Conservation (phyloP, 2,888 invertebrate genomes). For the Pandemis cinnamomeana region DNA sequence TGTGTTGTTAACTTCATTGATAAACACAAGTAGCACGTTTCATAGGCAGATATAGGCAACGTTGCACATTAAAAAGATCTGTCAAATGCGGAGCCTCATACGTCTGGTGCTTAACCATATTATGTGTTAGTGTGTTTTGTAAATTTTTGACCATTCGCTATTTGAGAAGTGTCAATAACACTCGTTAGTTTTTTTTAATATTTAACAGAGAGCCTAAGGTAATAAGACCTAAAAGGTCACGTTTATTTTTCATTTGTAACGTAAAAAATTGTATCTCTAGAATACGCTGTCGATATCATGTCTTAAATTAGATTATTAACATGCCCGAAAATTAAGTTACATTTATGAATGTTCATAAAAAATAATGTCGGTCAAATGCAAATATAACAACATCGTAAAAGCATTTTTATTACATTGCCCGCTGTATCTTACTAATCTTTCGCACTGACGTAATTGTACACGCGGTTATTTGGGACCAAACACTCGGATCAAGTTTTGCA, state of each 20-base stretch:
- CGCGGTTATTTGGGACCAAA: slow-evolving; percentile 29
- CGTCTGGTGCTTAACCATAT: no score
- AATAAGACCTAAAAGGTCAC: no score
- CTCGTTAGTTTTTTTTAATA: no score
- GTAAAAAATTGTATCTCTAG: neutral
- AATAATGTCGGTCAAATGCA: slow-evolving; percentile 30
- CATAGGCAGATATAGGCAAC: neutral
- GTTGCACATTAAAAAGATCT: no score
- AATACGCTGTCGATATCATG: neutral
- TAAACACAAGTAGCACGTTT: neutral
- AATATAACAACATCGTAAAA: slow-evolving; percentile 34
- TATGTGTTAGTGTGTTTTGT: no score
- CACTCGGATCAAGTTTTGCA: slow-evolving; percentile 26
- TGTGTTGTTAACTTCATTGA: neutral
- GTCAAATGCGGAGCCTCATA: no score
- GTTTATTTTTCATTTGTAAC: neutral
- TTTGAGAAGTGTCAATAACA: no score
- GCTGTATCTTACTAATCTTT: slow-evolving; percentile 32
- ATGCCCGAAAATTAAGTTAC: slow-evolving; percentile 30
- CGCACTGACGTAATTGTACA: slow-evolving; percentile 31
- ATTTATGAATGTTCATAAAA: slow-evolving; percentile 23
- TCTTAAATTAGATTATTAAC: slow-evolving; percentile 1
- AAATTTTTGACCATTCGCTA: no score
- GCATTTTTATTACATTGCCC: slow-evolving; percentile 29
- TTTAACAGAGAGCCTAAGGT: no score